phyloP scores from a whole-genome alignment of 2,888 invertebrate genomes.

The Nephrocerus scutellatus region DNA sequence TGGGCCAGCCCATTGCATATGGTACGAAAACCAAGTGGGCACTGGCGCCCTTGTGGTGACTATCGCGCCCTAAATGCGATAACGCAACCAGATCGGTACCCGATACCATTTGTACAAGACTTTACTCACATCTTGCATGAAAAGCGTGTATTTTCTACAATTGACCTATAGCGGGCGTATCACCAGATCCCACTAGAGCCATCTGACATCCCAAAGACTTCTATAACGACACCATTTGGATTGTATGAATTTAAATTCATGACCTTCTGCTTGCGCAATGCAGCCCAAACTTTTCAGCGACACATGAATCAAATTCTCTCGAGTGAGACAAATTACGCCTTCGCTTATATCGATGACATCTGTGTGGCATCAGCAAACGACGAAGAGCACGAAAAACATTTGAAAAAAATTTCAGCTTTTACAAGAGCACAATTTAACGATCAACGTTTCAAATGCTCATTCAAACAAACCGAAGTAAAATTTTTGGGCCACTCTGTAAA shows the following conservation, averaged over 20 bases:
- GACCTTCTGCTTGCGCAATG: constrained; percentile 36
- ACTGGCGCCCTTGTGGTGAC: constrained; percentile 26
- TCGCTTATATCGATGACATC: constrained; percentile 22
- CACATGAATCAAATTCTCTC: constrained; percentile 31
- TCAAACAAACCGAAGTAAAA: background rate
- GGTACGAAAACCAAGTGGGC: too few relatives aligned
- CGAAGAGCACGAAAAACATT: constrained; percentile 8
- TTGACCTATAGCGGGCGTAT: constrained; percentile 9
- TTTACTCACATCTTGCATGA: constrained; percentile 5
- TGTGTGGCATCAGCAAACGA: constrained; percentile 3
- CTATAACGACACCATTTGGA: constrained; percentile 36
- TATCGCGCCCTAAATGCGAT: constrained; percentile 30
- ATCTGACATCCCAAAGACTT: constrained; percentile 12
- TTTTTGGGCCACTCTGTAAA: background rate
- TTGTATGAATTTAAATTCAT: constrained; percentile 33
- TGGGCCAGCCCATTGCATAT: too few relatives aligned
- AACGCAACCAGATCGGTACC: constrained; percentile 35
- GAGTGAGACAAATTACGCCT: constrained; percentile 22
- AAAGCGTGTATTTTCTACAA: constrained; percentile 4
- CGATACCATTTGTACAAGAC: constrained; percentile 23
- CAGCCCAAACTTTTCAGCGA: constrained; percentile 35
- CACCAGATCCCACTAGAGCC: constrained; percentile 9
- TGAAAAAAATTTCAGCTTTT: background rate
- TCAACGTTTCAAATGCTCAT: background rate
- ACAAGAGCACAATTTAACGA: background rate